Base-by-base conservation (phyloP, 2,888 invertebrate species). In the Aethes cnicana region DNA sequence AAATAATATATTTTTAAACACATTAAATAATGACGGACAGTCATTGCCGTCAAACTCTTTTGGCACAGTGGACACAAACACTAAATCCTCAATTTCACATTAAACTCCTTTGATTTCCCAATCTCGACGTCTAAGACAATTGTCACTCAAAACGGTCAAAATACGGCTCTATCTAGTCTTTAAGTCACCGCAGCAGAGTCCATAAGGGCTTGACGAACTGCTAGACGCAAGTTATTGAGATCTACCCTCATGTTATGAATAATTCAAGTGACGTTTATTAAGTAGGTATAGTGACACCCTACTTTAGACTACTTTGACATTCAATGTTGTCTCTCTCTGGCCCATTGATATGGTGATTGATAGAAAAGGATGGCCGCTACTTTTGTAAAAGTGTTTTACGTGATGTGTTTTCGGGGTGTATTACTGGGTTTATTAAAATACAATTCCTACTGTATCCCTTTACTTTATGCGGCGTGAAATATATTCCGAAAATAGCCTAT, bases 191-290 rank as follows among this genome's bases (percentile, higher is more conserved):
- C 47, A 49, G 67, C 78, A 83, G 68, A 74, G 84, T 78, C 74
- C 66, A 74, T 68, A 76, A 61, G 78, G 33, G 23, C 26, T 25
- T 43, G 56, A 28, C 43, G 47, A 50, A 46, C 41, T 36, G 18
- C 14, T 26, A 23, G 17, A 4, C n/a, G 11, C 23, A 69, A 74
- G 69, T 81, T 77, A 78, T 79, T 83, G 77, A 74, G 71, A 77
- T 75, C 74, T 81, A 78, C 83, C 85, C 81, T 73, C 79, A 61
- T 66, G 68, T n/a, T 76, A 88, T 88, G 87, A 88, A 87, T 88
- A 76, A 88, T 88, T 87, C 88, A 88, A 73, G 71, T 76, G 73
- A 68, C 77, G 79, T 81, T 84, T 86, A 86, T 85, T 88, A 88
- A 85, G 83, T 80, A 75, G 71, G 48, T 46, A 52, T 50, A 32